These are phyloP conservation scores for Zophobas morio DNA, from an alignment of 1,140 invertebrate species.

Conservation along the genomic window DNA sequence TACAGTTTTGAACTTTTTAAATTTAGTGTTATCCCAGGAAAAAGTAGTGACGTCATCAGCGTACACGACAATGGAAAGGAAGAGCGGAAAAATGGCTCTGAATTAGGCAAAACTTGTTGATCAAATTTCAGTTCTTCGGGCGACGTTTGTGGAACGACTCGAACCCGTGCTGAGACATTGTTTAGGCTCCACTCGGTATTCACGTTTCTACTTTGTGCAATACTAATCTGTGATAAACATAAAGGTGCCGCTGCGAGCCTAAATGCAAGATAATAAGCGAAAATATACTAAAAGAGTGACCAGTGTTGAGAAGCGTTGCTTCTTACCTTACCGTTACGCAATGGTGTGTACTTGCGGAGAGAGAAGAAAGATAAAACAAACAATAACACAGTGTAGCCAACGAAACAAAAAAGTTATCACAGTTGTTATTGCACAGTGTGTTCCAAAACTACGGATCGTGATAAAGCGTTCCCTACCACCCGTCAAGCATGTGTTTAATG, in stretches of 20 bases:
- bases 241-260: conserved; percentile 13
- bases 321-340: conserved; percentile 33
- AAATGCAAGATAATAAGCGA: conserved; percentile 24
- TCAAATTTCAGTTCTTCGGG: too few species aligned
- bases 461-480: conserved; percentile 21
- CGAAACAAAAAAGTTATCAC: conserved; percentile 58
- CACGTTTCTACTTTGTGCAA: conserved; percentile 56
- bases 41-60: too few species aligned
- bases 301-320: conserved; percentile 10
- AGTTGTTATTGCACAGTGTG: conserved; percentile 62
- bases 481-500: conserved; percentile 26
- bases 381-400: conserved; percentile 24
- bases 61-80: too few species aligned
- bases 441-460: too few species aligned
- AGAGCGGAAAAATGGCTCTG: too few species aligned
- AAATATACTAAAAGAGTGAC: conserved; percentile 14
- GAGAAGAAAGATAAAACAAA: conserved; percentile 42
- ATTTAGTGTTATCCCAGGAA: too few species aligned
- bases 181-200: not conserved
- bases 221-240: conserved; percentile 62
- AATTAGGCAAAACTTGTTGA: too few species aligned
- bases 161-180: not conserved
- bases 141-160: too few species aligned
- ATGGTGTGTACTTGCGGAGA: conserved; percentile 33
- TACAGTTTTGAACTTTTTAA: too few species aligned